A percentile compares a stretch with the other conserved stretches of the same genome.
Conservation (phyloP, 2,113 vertebrate species). For the Meleagris gallopavo region DNA sequence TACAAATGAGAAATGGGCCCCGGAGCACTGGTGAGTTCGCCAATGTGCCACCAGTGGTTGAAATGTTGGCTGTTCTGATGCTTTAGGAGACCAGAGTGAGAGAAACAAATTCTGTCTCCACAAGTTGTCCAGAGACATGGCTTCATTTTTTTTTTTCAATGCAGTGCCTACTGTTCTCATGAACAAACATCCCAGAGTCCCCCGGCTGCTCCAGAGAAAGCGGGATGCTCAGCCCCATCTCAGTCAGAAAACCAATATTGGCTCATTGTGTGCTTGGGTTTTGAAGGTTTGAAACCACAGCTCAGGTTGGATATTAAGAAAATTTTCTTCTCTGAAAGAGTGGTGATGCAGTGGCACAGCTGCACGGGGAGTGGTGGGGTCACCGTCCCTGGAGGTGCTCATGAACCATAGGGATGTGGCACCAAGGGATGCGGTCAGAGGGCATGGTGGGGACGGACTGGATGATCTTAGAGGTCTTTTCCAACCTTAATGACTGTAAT, state of each 20-base stretch:
- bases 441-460: too few species aligned
- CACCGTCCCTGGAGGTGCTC: too few species aligned
- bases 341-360: too few species aligned
- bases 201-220: background rate
- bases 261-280: rapidly evolving
- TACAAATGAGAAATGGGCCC: constrained; percentile 50
- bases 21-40: constrained; percentile 42
- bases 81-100: constrained; percentile 32
- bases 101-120: constrained; percentile 40
- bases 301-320: too few species aligned
- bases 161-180: background rate
- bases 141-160: background rate
- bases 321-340: too few species aligned
- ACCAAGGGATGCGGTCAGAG: too few species aligned
- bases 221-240: background rate
- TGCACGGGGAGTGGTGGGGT: too few species aligned
- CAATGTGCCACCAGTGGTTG: constrained; percentile 29
- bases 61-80: constrained; percentile 48
- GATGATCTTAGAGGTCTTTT: too few species aligned
- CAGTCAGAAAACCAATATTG: background rate
- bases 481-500: too few species aligned
- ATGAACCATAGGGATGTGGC: too few species aligned
- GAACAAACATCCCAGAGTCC: background rate
- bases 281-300: background rate
- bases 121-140: constrained; percentile 22